Conservation (phyloP, 2,888 invertebrate species). For the Nemurella pictetii region DNA sequence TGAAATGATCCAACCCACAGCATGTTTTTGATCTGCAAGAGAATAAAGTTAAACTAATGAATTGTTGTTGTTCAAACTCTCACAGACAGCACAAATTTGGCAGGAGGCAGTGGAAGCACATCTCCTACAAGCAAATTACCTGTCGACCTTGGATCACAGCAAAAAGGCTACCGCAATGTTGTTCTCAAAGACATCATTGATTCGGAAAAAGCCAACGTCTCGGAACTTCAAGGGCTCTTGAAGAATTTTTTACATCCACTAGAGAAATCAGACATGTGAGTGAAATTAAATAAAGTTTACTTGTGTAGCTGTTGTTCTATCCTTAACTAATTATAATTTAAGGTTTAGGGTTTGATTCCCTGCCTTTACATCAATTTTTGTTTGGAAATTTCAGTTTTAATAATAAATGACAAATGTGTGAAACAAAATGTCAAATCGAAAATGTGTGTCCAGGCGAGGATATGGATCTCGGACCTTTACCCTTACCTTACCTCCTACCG, state of each 20-base stretch:
- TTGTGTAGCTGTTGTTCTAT: neutral
- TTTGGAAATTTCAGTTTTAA: too few relatives aligned
- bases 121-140: conserved; percentile 38
- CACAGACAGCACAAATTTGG: conserved; percentile 23
- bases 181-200: conserved; percentile 89
- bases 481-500: too few relatives aligned
- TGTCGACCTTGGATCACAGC: conserved; percentile 51
- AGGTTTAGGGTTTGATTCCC: too few relatives aligned
- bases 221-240: conserved; percentile 83
- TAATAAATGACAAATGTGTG: too few relatives aligned
- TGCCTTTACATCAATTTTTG: too few relatives aligned
- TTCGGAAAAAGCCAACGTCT: conserved; percentile 88
- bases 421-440: too few relatives aligned
- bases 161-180: conserved; percentile 78
- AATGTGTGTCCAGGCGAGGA: too few relatives aligned
- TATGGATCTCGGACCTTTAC: too few relatives aligned
- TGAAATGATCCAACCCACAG: too few relatives aligned
- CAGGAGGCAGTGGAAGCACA: neutral
- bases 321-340: too few relatives aligned
- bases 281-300: conserved; percentile 42
- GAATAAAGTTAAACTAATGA: neutral
- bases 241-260: conserved; percentile 87
- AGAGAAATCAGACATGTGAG: conserved; percentile 84
- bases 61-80: neutral
- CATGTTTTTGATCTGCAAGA: neutral